A percentile compares a stretch with the other conserved stretches of the same genome.
Evolutionary conservation across 1,140 invertebrate species (phyloP).

Genomic region (Dysdera silvatica): DNA sequence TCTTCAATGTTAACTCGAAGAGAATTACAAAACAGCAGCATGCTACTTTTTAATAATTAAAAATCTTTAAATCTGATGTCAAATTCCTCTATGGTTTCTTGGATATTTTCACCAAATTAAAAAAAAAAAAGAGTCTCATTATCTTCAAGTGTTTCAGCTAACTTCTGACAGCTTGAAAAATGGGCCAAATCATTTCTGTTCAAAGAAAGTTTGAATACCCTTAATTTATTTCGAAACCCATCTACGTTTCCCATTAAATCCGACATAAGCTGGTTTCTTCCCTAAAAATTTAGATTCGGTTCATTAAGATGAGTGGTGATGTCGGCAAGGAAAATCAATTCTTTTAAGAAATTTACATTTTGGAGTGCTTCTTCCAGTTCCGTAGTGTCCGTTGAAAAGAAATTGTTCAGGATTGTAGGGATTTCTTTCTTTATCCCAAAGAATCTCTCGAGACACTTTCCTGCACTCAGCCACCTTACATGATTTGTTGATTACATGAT

Average conservation of each 20-base stretch:
- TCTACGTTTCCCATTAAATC: conserved; percentile 15
- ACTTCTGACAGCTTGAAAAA: not conserved
- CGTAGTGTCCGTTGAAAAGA: not conserved
- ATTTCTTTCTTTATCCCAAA: conserved; percentile 22
- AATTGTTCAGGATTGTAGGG: not conserved
- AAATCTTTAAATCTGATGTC: not conserved
- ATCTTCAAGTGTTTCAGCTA: not conserved
- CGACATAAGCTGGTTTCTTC: conserved; percentile 1
- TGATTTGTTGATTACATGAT: no score
- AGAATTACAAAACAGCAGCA: not conserved
- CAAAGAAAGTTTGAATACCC: conserved; percentile 3
- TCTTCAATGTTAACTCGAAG: not conserved
- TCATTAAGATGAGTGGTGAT: conserved; percentile 4
- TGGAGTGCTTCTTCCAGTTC: conserved; percentile 13
- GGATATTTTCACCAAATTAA: not conserved
- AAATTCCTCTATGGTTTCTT: not conserved
- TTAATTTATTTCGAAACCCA: conserved; percentile 20
- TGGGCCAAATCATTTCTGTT: conserved; percentile 1
- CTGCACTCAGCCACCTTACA: conserved; percentile 16
- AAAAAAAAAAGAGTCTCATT: not conserved
- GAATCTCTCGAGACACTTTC: conserved; percentile 14
- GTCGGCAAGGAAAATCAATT: conserved; percentile 10
- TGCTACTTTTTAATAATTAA: not conserved
- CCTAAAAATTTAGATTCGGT: conserved; percentile 5
- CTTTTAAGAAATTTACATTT: conserved; percentile 7